These are phyloP conservation scores for Picathartes gymnocephalus DNA, from an alignment of 2,113 vertebrate species.

Conservation along the genomic window DNA sequence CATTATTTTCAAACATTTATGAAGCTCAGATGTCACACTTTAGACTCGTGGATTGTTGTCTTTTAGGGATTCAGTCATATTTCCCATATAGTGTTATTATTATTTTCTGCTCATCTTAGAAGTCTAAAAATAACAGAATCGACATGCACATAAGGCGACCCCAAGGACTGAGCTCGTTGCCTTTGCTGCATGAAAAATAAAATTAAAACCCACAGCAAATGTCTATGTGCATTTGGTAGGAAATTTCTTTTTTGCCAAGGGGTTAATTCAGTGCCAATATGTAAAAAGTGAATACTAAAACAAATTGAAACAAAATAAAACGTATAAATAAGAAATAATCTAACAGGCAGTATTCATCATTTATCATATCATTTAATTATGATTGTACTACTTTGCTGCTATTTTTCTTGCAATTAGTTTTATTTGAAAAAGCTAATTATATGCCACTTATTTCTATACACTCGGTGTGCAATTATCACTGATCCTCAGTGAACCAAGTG, in stretches of 20 bases:
- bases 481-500: not conserved
- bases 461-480: not conserved
- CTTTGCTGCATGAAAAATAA: not conserved
- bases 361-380: not conserved
- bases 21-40: not conserved
- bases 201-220: not conserved
- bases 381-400: not conserved
- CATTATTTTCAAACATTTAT: not conserved
- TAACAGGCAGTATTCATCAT: not conserved
- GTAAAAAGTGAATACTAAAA: not conserved
- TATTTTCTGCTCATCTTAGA: not conserved
- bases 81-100: not conserved
- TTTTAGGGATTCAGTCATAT: not conserved
- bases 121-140: not conserved
- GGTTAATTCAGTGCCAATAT: not conserved
- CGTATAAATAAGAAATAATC: not conserved
- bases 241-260: not conserved
- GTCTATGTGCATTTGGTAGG: not conserved
- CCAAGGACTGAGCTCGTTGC: not conserved
- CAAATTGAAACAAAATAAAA: not conserved
- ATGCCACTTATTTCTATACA: slow-evolving; percentile 27
- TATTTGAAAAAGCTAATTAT: slow-evolving; percentile 41
- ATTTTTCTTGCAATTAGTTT: slow-evolving; percentile 54
- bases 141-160: not conserved
- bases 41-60: not conserved